Conservation (phyloP, 2,888 invertebrate genomes). For the Eremobia ochroleuca region DNA sequence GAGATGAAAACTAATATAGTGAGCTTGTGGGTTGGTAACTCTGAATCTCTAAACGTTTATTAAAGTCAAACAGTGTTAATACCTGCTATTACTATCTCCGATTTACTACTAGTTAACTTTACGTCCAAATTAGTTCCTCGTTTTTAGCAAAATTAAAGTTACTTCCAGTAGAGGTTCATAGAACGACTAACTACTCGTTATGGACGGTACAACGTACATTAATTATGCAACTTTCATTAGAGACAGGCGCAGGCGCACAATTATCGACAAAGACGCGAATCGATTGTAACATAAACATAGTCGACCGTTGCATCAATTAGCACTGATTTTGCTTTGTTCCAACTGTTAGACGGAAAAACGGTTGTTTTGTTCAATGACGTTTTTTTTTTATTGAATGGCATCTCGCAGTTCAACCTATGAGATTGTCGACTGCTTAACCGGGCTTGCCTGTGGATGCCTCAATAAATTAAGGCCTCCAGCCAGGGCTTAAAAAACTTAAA, state of each 20-base stretch:
- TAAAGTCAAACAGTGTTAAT: background rate
- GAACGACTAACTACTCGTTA: background rate
- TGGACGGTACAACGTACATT: constrained; percentile 17
- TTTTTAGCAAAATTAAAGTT: constrained; percentile 1
- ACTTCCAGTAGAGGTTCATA: constrained; percentile 7
- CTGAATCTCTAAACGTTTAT: background rate
- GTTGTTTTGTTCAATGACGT: constrained; percentile 35
- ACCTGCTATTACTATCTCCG: background rate
- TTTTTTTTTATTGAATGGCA: too few relatives aligned
- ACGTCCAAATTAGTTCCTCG: constrained; percentile 10
- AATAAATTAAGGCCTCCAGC: too few relatives aligned
- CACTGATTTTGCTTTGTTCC: constrained; percentile 29
- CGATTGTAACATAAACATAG: constrained; percentile 51
- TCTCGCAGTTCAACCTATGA: too few relatives aligned
- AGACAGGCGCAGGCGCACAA: constrained; percentile 29
- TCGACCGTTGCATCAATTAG: constrained; percentile 54
- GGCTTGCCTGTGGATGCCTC: too few relatives aligned
- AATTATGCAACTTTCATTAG: constrained; percentile 53
- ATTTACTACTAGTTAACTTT: background rate
- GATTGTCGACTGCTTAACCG: too few relatives aligned
- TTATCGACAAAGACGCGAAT: constrained; percentile 50
- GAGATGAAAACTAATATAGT: background rate
- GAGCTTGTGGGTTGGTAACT: too few relatives aligned
- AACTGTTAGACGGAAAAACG: constrained; percentile 26
- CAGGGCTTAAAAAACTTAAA: too few relatives aligned